These are phyloP conservation scores for Lucifuga dentata DNA, from an alignment of 2,113 vertebrate genomes.

Conservation along the genomic window DNA sequence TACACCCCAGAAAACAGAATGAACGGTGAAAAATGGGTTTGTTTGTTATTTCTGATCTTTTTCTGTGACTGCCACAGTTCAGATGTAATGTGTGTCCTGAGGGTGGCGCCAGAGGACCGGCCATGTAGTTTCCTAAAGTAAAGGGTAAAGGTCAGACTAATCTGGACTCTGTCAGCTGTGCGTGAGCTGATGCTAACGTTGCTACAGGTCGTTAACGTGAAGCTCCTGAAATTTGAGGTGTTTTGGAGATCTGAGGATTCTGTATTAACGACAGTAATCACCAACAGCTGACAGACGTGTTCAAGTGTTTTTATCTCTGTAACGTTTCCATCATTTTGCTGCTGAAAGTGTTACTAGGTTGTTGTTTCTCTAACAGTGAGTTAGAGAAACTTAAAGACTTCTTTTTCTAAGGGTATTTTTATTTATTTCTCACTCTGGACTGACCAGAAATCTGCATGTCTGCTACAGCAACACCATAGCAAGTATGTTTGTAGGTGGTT, in stretches of 20 bases:
- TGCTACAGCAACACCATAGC: slow-evolving; percentile 82
- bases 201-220: too few species aligned
- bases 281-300: slow-evolving; percentile 73
- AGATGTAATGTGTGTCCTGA: too few species aligned
- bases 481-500: slow-evolving; percentile 49
- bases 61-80: too few species aligned
- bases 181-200: too few species aligned
- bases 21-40: too few species aligned
- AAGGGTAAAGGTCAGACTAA: too few species aligned
- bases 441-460: too few species aligned
- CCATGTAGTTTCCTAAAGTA: too few species aligned
- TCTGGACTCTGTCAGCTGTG: too few species aligned
- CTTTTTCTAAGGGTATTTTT: slow-evolving; percentile 87
- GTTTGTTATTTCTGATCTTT: too few species aligned
- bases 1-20: too few species aligned
- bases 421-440: slow-evolving; percentile 70
- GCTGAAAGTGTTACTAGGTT: slow-evolving; percentile 82
- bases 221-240: neutral
- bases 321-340: slow-evolving; percentile 85
- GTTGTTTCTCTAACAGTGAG: slow-evolving; percentile 73
- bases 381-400: slow-evolving; percentile 75
- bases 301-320: slow-evolving; percentile 88
- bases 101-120: too few species aligned
- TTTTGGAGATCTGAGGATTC: slow-evolving; percentile 33
- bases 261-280: slow-evolving; percentile 22